Percentiles rank a stretch among this genome's conserved stretches.
Evolutionary conservation across 2,888 invertebrate species (phyloP).

Genomic region (Mimumesa dahlbomi): DNA sequence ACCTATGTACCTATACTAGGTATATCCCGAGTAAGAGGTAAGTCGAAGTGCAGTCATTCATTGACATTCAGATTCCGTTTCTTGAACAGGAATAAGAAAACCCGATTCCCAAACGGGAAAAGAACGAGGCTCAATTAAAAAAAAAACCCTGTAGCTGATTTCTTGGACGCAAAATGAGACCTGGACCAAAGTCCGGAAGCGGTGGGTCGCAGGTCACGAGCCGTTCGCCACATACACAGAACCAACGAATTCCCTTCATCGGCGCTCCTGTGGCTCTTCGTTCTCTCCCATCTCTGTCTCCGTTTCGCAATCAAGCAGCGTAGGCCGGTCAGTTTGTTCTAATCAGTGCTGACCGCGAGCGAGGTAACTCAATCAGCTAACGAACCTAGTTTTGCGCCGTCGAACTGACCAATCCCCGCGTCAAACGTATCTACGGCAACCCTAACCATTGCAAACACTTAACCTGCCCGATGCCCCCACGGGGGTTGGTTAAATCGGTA

Average conservation of each 20-base stretch:
- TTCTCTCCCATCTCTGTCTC: constrained; percentile 27
- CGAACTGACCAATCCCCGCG: constrained; percentile 71
- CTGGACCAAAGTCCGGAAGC: constrained; percentile 63
- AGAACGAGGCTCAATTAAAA: constrained; percentile 29
- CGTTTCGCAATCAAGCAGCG: constrained; percentile 77
- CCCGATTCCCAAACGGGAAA: too few relatives aligned
- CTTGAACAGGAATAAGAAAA: too few relatives aligned
- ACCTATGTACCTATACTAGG: too few relatives aligned
- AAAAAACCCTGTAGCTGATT: constrained; percentile 43
- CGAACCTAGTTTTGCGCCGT: constrained; percentile 72
- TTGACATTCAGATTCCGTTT: too few relatives aligned
- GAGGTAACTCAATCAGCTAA: constrained; percentile 79
- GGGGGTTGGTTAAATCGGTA: constrained; percentile 54
- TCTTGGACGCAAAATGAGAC: constrained; percentile 29
- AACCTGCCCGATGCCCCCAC: constrained; percentile 33
- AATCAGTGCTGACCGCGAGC: constrained; percentile 78
- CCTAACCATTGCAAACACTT: constrained; percentile 71
- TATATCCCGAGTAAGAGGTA: too few relatives aligned
- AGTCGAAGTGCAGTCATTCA: too few relatives aligned
- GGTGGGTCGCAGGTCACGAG: constrained; percentile 45
- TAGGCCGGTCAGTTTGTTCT: constrained; percentile 79
- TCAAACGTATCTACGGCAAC: constrained; percentile 51
- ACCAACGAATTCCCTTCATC: constrained; percentile 39
- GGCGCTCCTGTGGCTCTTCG: constrained; percentile 24
- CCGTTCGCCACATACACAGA: constrained; percentile 14